A percentile compares a stretch with the other conserved stretches of the same genome.
Conservation (phyloP, 2,113 vertebrate genomes). For the Suricata suricatta region DNA sequence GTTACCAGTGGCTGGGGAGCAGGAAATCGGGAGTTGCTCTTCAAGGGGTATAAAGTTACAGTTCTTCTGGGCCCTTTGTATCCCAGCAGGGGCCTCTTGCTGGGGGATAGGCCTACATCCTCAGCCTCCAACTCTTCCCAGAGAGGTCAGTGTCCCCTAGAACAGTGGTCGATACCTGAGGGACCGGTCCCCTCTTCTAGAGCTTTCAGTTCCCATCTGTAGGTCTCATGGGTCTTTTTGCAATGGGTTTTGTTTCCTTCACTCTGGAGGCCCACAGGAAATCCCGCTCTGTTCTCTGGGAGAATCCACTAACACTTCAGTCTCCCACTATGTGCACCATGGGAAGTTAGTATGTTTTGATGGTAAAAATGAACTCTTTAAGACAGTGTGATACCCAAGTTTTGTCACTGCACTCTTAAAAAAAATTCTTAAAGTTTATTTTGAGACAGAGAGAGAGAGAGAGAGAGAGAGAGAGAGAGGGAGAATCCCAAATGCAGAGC, state of each 20-base stretch:
- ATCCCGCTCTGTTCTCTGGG: not conserved
- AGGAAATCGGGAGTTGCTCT: not conserved
- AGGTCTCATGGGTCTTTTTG: no score
- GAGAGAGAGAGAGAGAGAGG: no score
- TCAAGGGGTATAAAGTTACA: not conserved
- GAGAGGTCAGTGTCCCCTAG: not conserved
- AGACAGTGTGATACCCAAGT: not conserved
- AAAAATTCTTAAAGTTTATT: no score
- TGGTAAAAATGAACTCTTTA: not conserved
- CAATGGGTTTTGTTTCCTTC: not conserved
- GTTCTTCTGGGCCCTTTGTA: not conserved
- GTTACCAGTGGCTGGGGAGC: no score
- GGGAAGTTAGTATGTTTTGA: not conserved
- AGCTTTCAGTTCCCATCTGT: not conserved
- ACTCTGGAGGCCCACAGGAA: not conserved
- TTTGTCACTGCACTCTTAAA: not conserved
- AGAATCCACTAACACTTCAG: not conserved
- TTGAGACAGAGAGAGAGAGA: no score
- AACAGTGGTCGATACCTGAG: not conserved
- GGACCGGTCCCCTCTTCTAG: not conserved
- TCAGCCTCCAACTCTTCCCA: not conserved
- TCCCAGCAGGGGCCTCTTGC: not conserved
- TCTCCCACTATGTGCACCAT: not conserved
- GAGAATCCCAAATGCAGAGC: no score
- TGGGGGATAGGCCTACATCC: not conserved